phyloP scores from a whole-genome alignment of 2,888 invertebrate genomes.

The Synergus itoensis region DNA sequence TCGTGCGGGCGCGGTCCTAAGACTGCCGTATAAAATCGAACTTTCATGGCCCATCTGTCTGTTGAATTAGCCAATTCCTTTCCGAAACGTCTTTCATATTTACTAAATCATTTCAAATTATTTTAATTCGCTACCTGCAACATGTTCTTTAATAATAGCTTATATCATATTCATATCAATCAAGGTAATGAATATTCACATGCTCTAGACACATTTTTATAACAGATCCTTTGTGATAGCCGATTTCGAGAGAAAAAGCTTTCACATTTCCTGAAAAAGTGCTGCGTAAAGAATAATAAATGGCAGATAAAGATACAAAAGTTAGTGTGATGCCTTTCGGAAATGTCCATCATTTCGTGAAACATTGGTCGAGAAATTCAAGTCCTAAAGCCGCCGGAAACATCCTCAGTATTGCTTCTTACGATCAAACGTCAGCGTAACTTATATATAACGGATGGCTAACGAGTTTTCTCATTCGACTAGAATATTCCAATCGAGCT shows the following conservation, averaged over 20 bases:
- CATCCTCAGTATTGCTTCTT: neutral
- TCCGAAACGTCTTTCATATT: neutral
- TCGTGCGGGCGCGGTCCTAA: conserved; percentile 53
- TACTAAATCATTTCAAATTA: neutral
- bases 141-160: neutral
- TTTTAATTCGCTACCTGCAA: neutral
- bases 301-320: neutral
- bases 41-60: conserved; percentile 63
- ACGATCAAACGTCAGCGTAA: conserved; percentile 17
- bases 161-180: no score
- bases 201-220: no score
- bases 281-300: conserved; percentile 28
- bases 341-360: conserved; percentile 13
- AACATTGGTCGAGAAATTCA: neutral
- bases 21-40: conserved; percentile 53
- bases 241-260: neutral
- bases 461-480: conserved; percentile 4
- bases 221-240: neutral
- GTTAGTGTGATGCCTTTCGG: neutral
- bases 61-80: neutral
- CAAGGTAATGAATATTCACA: no score
- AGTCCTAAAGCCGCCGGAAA: conserved; percentile 23
- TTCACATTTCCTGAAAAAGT: conserved; percentile 15
- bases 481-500: conserved; percentile 16
- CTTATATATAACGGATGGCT: conserved; percentile 7